These are phyloP conservation scores for Pan troglodytes DNA, from an alignment of 2,113 vertebrate species.

Conservation along the genomic window DNA sequence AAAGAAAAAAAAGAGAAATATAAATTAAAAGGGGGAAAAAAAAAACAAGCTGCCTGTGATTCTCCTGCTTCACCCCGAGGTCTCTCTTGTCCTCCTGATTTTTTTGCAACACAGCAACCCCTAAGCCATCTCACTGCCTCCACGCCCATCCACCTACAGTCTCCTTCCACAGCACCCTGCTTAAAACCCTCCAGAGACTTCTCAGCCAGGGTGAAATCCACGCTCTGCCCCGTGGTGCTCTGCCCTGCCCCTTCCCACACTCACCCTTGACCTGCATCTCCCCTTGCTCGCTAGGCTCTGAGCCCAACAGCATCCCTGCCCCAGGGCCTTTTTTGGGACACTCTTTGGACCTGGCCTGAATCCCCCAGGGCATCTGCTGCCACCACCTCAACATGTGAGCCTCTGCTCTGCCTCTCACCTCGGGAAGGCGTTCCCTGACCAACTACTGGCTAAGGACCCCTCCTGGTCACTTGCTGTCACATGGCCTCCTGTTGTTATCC, in stretches of 20 bases:
- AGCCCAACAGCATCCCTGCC: neutral
- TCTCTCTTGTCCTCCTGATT: too few species aligned
- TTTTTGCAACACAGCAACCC: neutral
- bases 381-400: neutral
- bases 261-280: neutral
- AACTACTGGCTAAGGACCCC: neutral
- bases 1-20: too few species aligned
- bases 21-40: rapidly evolving
- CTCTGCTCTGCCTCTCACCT: neutral
- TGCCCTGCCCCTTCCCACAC: too few species aligned
- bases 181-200: too few species aligned
- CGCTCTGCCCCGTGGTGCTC: neutral
- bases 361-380: neutral
- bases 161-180: neutral
- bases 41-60: too few species aligned
- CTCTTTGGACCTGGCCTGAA: neutral
- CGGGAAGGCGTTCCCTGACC: neutral
- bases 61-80: too few species aligned
- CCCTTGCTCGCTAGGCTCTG: neutral
- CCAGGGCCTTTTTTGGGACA: neutral
- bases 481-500: neutral
- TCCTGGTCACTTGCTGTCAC: neutral
- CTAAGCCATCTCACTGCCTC: too few species aligned
- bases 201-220: neutral
- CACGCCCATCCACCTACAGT: neutral